Base-by-base conservation (phyloP, 2,797 vertebrate genomes). In the Limnodromus scolopaceus region DNA sequence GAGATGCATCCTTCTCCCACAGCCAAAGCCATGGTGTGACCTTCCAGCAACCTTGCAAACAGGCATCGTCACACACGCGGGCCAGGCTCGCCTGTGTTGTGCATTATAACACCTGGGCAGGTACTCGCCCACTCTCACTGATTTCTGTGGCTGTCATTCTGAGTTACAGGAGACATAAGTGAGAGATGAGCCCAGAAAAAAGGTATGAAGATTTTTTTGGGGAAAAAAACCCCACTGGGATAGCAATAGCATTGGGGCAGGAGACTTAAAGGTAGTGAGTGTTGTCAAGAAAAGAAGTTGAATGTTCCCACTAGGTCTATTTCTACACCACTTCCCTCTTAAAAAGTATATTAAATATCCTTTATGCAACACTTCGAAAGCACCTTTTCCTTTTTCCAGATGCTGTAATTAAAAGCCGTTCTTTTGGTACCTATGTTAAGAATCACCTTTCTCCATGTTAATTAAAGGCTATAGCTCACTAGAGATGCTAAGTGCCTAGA, bases 321-420 rank as follows among this genome's bases (percentile, higher is more conserved):
- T 87, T 74, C 70, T 92, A 55, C 18, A 55, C 16, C 9, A 39
- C 55, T 93, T 91, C 84, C 51, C 41, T 55, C 66, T 91, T 74
- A 54, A 61, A 72, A 84, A 95, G 45, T 72, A 48, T 86, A 79
- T 83, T 84, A 75, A 85, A 68, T 87, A 16, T 80, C 71, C 71
- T 94, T 91, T 76, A 90, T 63, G 65, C 76, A 95, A 55, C 30
- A 34, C 54, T 89, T 93, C 3, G 10, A 82, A 92, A 87, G 27
- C 41, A 60, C 34, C 22, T 72, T 77, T 92, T 77, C 24, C 13
- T 63, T 84, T 64, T 87, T 80, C 45, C 16, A 30, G 34, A 17
- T 93, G 27, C 53, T 80, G 68, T 80, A 94, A 85, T 89, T 76
- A 93, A 79, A 92, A 84, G 48, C 32, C 64, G 61, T 82, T 82